These are phyloP conservation scores for Oenanthe melanoleuca DNA, from an alignment of 2,113 vertebrate genomes.

Conservation along the genomic window DNA sequence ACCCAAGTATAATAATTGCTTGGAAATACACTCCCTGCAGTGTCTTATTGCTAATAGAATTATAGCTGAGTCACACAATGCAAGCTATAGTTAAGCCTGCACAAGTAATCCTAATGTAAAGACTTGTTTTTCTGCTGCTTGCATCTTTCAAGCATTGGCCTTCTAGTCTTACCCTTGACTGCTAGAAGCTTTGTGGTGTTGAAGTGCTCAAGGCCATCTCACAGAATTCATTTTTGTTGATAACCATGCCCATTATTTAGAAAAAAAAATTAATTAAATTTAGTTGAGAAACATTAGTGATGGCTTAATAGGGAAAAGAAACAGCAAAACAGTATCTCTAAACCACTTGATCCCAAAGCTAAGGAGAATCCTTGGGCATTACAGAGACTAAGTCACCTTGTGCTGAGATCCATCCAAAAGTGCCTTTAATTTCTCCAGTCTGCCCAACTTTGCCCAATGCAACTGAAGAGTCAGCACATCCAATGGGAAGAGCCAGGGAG, in stretches of 20 bases:
- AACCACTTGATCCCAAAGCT: not conserved
- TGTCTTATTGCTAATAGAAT: constrained; percentile 45
- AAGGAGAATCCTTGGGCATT: not conserved
- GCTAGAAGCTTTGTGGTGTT: not conserved
- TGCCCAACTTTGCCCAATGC: not conserved
- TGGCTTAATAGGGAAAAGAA: not conserved
- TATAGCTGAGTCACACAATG: constrained; percentile 38
- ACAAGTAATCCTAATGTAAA: not conserved
- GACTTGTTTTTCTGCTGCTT: not conserved
- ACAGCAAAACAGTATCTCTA: not conserved
- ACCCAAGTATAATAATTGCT: constrained; percentile 55
- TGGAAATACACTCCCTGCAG: constrained; percentile 49
- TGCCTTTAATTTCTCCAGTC: not conserved
- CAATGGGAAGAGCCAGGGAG: not conserved
- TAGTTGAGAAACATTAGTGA: not conserved
- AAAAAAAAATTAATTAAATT: not conserved
- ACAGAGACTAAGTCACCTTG: not conserved
- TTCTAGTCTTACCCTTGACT: not conserved
- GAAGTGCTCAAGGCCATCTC: not conserved
- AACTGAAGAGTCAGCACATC: not conserved
- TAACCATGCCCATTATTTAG: not conserved
- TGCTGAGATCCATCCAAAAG: not conserved
- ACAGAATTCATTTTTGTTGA: not conserved
- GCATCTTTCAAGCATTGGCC: not conserved
- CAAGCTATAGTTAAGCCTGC: not conserved